phyloP scores from a whole-genome alignment of 2,888 invertebrate species.

The Drosophila infuscata region DNA sequence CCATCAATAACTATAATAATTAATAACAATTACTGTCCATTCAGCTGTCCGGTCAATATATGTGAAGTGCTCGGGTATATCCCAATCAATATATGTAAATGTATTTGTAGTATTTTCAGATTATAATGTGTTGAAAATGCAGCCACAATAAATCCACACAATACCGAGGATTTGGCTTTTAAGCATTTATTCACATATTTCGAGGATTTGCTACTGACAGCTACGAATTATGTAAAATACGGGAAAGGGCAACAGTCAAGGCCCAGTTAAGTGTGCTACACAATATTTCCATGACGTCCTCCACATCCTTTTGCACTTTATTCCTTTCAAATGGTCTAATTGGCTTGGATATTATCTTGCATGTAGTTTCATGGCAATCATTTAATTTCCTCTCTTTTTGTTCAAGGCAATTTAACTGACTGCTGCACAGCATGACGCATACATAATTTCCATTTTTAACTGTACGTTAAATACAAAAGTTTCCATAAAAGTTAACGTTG shows the following conservation, averaged over 20 bases:
- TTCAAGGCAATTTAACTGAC: constrained; percentile 6
- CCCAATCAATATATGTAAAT: constrained; percentile 61
- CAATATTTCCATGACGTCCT: constrained; percentile 5
- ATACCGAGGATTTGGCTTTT: constrained; percentile 5
- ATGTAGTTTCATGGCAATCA: constrained; percentile 8
- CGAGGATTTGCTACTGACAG: constrained; percentile 28
- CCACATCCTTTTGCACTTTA: not conserved
- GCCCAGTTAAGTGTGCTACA: constrained; percentile 41
- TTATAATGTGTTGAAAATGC: constrained; percentile 26
- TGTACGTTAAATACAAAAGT: constrained; percentile 1
- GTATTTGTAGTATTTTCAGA: constrained; percentile 1
- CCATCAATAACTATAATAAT: constrained; percentile 81
- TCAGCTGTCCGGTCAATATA: constrained; percentile 7
- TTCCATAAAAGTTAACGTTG: constrained; percentile 9
- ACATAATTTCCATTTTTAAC: constrained; percentile 44
- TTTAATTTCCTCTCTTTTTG: constrained; percentile 12
- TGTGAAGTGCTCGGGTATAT: constrained; percentile 16
- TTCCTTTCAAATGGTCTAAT: constrained; percentile 23
- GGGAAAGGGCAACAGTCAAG: constrained; percentile 52
- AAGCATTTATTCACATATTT: constrained; percentile 38
- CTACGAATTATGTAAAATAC: constrained; percentile 25
- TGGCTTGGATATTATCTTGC: constrained; percentile 24
- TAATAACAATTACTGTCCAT: constrained; percentile 78
- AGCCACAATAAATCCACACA: constrained; percentile 7
- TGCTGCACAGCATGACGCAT: constrained; percentile 48